phyloP scores from a whole-genome alignment of 2,888 invertebrate genomes.

The Ctenicera cuprea region DNA sequence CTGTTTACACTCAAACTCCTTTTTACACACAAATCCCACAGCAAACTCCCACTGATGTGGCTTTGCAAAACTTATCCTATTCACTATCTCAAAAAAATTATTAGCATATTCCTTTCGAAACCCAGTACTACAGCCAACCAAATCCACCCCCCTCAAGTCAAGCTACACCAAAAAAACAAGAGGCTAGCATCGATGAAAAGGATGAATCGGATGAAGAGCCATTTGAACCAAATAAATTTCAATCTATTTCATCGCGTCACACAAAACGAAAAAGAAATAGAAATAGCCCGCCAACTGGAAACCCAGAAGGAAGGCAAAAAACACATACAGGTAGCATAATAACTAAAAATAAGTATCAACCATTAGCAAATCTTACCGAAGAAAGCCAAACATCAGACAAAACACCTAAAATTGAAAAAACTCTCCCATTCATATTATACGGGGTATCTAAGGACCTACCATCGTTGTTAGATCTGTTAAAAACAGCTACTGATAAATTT shows the following conservation, averaged over 20 bases:
- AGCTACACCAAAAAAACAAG: background rate
- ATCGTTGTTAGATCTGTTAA: no score
- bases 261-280: slow-evolving; percentile 8
- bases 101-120: background rate
- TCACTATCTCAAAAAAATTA: background rate
- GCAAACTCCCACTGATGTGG: background rate
- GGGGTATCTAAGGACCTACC: no score
- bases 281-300: slow-evolving; percentile 3
- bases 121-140: background rate
- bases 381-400: no score
- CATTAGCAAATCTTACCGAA: no score
- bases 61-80: background rate
- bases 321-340: slow-evolving; percentile 6
- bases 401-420: no score
- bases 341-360: slow-evolving; percentile 16
- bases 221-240: slow-evolving; percentile 27
- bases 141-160: background rate
- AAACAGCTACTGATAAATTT: no score
- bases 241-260: background rate
- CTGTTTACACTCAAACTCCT: slow-evolving; percentile 4
- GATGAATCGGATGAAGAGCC: slow-evolving; percentile 17
- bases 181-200: background rate
- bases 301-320: background rate
- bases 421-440: background rate
- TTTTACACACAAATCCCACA: background rate